Evolutionary conservation across 37 sponge, comb jelly and placozoan genomes (phyloP).

Genomic region (Eunapius fragilis): DNA sequence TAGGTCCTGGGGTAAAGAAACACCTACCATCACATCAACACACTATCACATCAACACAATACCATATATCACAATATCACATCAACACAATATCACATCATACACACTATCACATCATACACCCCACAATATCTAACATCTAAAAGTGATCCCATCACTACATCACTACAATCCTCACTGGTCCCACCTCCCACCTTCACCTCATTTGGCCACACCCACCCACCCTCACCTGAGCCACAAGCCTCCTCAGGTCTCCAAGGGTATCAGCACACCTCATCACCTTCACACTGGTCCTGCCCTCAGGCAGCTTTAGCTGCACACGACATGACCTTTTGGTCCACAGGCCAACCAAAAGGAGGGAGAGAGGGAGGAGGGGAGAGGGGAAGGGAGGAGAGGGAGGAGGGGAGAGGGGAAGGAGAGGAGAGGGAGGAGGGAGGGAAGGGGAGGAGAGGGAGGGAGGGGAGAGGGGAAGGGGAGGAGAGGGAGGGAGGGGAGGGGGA

Average conservation of each 20-base stretch:
- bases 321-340: conserved; percentile 21
- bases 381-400: too few species aligned
- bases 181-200: not conserved
- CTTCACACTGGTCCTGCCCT: conserved; percentile 29
- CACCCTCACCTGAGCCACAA: conserved; percentile 26
- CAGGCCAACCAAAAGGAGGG: not conserved
- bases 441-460: too few species aligned
- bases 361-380: too few species aligned
- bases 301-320: conserved; percentile 44
- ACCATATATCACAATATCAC: not conserved
- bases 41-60: not conserved
- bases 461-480: too few species aligned
- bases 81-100: not conserved
- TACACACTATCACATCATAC: not conserved
- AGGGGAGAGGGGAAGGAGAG: too few species aligned
- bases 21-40: not conserved
- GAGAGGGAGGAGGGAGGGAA: too few species aligned
- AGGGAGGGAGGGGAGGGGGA: too few species aligned
- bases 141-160: too few species aligned
- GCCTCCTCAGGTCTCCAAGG: conserved; percentile 18
- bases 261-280: conserved; percentile 17
- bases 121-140: not conserved
- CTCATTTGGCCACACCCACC: not conserved
- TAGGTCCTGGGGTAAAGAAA: conserved; percentile 17
- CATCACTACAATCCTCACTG: too few species aligned